Evolutionary conservation across 2,113 vertebrate species (phyloP).

Genomic region (Forbesichthys papilliferus): DNA sequence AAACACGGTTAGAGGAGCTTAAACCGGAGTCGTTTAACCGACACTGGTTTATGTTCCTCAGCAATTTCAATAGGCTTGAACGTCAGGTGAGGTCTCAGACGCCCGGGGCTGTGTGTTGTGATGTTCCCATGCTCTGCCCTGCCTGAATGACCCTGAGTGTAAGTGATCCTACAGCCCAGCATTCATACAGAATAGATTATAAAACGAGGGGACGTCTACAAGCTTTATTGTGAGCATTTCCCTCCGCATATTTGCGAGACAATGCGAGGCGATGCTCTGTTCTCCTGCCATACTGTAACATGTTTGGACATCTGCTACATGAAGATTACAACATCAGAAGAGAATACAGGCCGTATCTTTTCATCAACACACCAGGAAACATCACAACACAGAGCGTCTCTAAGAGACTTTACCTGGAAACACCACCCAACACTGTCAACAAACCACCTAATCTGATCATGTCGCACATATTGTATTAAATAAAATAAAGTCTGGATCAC

Average conservation of each 20-base stretch:
- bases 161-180: no score
- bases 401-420: constrained; percentile 49
- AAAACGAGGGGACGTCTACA: no score
- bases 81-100: no score
- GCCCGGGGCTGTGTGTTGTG: no score
- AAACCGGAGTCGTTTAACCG: no score
- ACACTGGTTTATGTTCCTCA: no score
- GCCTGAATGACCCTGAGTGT: no score
- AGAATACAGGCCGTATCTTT: constrained; percentile 39
- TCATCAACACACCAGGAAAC: constrained; percentile 50
- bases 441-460: constrained; percentile 11
- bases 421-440: constrained; percentile 47
- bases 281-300: constrained; percentile 15
- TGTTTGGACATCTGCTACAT: constrained; percentile 57
- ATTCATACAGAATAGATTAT: no score
- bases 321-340: constrained; percentile 47
- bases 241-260: not conserved
- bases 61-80: no score
- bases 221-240: no score
- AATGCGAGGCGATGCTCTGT: not conserved
- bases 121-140: no score
- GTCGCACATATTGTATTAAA: constrained; percentile 17
- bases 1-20: no score
- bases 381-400: constrained; percentile 55
- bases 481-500: constrained; percentile 4